Base-by-base conservation (phyloP, 2,888 invertebrate genomes). In the Agonopterix subpropinquella region DNA sequence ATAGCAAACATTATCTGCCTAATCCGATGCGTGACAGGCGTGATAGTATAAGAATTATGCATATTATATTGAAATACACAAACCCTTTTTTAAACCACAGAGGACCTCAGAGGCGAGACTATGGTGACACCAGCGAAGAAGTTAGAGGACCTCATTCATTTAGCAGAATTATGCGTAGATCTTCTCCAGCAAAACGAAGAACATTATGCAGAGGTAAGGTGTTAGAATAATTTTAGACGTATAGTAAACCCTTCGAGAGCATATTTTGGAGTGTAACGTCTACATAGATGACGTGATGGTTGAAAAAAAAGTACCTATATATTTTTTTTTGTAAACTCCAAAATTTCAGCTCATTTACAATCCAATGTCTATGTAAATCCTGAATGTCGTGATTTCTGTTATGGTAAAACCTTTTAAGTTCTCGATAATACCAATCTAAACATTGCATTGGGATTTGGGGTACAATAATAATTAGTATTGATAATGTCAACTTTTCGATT, bases 171-270 rank as follows among this genome's bases (percentile, higher is more conserved):
- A 44, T 99, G 99, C 87, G 98, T 99, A 48, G 99, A 99, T 81
- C 92, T 99, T 41, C 89, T 99, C 56, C 99, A 99, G 83, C 99
- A 99, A 86, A 99, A 99, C 78, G 99, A 99, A 90, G 99, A 99
- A 84, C 98, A 99, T 81, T 99, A 99, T 87, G 98, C 99, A 59
- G 99, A 99, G 96, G 99, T 99, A 92, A 89, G 47, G 37, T 49
- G 49, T 11, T 42, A 1, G 13, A 9, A 41, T 11, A 47, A 87
- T 70, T 36, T 42, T 11, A 47, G 49, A 48, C 45, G 47, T 49
- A 52, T 54, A 51, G 47, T 48, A 43, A 43, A 51, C 48, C 48
- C 41, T 47, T 49, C 51, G 11, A 11, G 45, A 57, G 50, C 54
- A 59, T 51, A 58, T 59, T 67, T 67, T 65, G 63, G 65, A 73